These are phyloP conservation scores for Spheniscus humboldti DNA, from an alignment of 2,797 vertebrate genomes.

Conservation along the genomic window DNA sequence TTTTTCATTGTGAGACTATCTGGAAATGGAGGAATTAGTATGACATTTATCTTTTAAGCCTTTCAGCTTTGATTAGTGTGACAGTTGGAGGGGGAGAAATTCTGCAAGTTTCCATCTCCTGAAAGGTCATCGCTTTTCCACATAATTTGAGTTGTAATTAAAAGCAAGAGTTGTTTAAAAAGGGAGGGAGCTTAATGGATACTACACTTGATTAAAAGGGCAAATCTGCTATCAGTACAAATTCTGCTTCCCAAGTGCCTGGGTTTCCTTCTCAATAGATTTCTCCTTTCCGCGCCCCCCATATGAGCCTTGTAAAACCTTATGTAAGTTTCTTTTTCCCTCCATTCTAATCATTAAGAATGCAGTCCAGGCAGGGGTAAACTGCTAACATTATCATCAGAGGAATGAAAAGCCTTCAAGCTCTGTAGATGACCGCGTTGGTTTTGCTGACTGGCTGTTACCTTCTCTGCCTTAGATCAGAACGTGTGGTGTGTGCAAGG, in stretches of 20 bases:
- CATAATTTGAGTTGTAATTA: constrained; percentile 3
- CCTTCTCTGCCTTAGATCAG: not conserved
- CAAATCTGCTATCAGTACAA: not conserved
- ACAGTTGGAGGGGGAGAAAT: not conserved
- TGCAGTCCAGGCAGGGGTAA: not conserved
- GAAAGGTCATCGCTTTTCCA: not conserved
- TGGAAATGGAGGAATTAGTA: not conserved
- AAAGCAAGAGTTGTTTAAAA: not conserved
- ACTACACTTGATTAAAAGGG: not conserved
- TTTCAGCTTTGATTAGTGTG: not conserved
- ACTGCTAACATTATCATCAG: not conserved
- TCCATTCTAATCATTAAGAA: not conserved
- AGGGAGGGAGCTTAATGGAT: not conserved
- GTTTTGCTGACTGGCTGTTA: not conserved
- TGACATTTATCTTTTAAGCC: not conserved
- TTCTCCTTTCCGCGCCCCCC: not conserved
- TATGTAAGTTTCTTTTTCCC: not conserved
- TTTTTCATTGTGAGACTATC: not conserved
- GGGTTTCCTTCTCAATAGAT: not conserved
- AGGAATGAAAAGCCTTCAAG: not conserved
- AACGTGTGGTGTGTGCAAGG: not conserved
- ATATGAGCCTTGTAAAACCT: not conserved
- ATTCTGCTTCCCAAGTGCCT: not conserved
- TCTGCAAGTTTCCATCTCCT: not conserved
- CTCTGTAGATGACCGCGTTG: rapidly evolving